Evolutionary conservation across 1,140 invertebrate species (phyloP).

Genomic region (Hetaerina americana): DNA sequence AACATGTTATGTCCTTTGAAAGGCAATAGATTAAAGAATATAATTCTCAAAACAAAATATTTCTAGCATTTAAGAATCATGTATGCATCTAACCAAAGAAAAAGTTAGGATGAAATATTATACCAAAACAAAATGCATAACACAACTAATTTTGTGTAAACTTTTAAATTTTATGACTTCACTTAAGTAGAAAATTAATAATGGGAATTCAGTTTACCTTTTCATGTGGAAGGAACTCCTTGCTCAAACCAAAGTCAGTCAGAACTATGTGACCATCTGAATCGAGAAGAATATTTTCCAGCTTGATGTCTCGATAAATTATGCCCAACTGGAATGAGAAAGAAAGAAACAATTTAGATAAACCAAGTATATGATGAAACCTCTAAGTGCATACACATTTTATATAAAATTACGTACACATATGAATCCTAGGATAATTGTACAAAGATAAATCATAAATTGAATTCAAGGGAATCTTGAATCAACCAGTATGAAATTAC

Average conservation of each 20-base stretch:
- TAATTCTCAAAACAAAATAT: not conserved
- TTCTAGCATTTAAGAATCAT: no score
- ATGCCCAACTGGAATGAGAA: slow-evolving; percentile 64
- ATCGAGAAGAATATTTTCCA: slow-evolving; percentile 85
- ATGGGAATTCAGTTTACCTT: slow-evolving; percentile 28
- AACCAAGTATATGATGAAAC: not conserved
- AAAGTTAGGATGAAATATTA: no score
- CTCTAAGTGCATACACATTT: not conserved
- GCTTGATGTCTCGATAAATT: slow-evolving; percentile 91
- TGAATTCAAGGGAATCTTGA: no score
- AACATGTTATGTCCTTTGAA: no score
- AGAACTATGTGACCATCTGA: slow-evolving; percentile 78
- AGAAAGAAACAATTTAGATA: slow-evolving; percentile 16
- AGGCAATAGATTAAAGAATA: not conserved
- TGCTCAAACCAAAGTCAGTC: slow-evolving; percentile 85
- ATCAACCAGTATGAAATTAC: no score
- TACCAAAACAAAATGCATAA: not conserved
- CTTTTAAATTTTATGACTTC: not conserved
- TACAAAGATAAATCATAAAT: no score
- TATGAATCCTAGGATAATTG: not conserved
- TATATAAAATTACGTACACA: not conserved
- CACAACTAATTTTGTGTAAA: not conserved
- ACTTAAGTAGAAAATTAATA: slow-evolving; percentile 7
- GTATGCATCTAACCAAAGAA: no score
- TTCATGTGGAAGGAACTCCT: slow-evolving; percentile 64